Conservation (phyloP, 2,888 invertebrate genomes). For the Ophion slaviceki region DNA sequence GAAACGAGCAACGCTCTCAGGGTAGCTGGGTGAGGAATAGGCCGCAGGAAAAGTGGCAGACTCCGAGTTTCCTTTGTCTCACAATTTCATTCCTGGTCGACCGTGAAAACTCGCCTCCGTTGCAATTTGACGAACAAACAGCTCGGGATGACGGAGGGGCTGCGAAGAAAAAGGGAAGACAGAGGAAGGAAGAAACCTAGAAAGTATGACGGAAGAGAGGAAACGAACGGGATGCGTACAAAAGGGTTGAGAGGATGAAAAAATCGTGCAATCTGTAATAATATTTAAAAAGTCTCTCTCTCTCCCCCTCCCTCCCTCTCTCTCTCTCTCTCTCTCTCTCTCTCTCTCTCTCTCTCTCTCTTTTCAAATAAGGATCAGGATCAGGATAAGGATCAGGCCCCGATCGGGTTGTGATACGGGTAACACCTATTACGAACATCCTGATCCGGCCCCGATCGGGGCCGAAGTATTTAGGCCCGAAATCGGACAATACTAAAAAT, state of each 20-base stretch:
- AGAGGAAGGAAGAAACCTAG: constrained; percentile 13
- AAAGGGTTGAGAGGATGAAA: constrained; percentile 58
- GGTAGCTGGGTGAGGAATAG: constrained; percentile 60
- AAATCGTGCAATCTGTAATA: constrained; percentile 56
- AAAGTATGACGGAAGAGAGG: constrained; percentile 32
- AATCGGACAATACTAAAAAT: no score
- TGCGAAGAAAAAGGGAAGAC: constrained; percentile 23
- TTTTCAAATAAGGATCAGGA: no score
- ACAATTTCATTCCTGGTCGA: constrained; percentile 69
- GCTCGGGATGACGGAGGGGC: constrained; percentile 37
- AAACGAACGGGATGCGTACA: constrained; percentile 53
- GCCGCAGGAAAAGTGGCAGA: constrained; percentile 67
- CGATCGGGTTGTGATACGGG: no score
- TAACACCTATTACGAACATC: no score
- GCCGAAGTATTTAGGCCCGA: no score
- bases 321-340: no score
- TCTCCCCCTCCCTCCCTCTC: not conserved
- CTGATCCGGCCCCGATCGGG: no score
- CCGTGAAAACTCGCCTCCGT: constrained; percentile 69
- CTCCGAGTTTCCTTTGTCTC: constrained; percentile 65
- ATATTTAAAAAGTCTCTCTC: not conserved
- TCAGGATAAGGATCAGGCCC: no score
- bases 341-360: no score
- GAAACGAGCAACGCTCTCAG: constrained; percentile 21
- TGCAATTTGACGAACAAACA: constrained; percentile 70